phyloP scores from a whole-genome alignment of 2,113 vertebrate species.

The Struthidea cinerea region DNA sequence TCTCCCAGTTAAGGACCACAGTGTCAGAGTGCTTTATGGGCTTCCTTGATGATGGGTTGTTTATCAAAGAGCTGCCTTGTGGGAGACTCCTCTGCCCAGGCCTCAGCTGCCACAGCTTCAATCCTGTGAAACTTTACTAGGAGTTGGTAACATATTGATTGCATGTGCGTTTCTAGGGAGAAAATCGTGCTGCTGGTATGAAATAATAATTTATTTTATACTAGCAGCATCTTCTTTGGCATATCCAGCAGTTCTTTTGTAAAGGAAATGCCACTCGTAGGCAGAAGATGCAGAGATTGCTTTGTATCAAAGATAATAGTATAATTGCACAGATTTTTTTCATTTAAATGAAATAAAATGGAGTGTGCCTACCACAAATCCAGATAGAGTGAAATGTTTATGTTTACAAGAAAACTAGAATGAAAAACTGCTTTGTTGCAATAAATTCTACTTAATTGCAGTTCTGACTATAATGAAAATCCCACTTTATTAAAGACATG shows the following conservation, averaged over 20 bases:
- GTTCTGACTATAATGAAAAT: not conserved
- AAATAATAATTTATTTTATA: not conserved
- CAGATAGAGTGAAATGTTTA: not conserved
- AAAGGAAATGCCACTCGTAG: not conserved
- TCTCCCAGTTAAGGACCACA: not conserved
- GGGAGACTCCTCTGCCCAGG: slow-evolving; percentile 70
- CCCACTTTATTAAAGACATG: not conserved
- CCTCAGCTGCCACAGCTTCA: slow-evolving; percentile 75
- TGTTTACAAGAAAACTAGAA: not conserved
- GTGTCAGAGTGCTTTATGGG: not conserved
- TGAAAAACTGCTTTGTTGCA: not conserved
- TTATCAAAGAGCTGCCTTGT: slow-evolving; percentile 76
- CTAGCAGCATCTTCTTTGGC: not conserved
- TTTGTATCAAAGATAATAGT: not conserved
- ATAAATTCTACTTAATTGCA: not conserved
- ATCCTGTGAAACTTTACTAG: slow-evolving; percentile 66
- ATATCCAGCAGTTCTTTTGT: not conserved
- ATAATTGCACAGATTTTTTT: not conserved
- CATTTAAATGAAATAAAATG: not conserved
- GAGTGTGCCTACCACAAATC: not conserved
- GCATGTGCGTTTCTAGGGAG: slow-evolving; percentile 35
- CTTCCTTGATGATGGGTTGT: slow-evolving; percentile 54
- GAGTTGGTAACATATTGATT: slow-evolving; percentile 57
- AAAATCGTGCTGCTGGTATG: not conserved
- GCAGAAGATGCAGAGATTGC: not conserved